Evolutionary conservation across 2,113 vertebrate species (phyloP).

Genomic region (Coracopsis vasa): DNA sequence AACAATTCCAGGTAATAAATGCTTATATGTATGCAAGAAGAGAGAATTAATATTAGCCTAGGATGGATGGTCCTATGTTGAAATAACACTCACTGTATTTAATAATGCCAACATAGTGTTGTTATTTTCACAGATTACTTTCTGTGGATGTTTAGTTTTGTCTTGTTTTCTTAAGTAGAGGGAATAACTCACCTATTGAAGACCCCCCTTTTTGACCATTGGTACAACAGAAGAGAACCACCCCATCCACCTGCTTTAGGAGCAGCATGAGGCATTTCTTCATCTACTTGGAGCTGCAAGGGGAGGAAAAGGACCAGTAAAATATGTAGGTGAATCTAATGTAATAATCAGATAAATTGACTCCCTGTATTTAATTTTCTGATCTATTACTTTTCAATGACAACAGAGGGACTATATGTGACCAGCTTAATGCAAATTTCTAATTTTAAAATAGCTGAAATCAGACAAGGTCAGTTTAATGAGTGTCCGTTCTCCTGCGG

Average conservation of each 20-base stretch:
- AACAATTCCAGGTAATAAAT: background rate
- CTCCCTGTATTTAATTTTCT: background rate
- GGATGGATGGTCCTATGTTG: rapidly evolving
- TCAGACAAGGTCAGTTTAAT: background rate
- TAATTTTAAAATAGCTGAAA: background rate
- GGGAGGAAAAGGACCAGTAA: background rate
- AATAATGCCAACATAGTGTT: background rate
- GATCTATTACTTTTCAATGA: background rate
- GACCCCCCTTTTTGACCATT: background rate
- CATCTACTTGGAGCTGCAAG: background rate
- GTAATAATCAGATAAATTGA: background rate
- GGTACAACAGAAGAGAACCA: background rate
- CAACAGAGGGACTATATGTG: too few relatives aligned
- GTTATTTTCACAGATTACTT: background rate
- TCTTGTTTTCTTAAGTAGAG: background rate
- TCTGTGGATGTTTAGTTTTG: background rate
- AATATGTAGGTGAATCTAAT: background rate
- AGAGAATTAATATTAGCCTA: background rate
- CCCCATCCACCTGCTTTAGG: background rate
- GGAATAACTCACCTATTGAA: background rate
- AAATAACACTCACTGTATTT: background rate
- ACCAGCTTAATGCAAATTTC: background rate
- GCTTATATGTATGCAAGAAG: background rate
- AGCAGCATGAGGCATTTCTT: rapidly evolving
- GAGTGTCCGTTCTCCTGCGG: rapidly evolving